Evolutionary conservation across 2,888 invertebrate genomes (phyloP).

Genomic region (Thymelicus acteon): DNA sequence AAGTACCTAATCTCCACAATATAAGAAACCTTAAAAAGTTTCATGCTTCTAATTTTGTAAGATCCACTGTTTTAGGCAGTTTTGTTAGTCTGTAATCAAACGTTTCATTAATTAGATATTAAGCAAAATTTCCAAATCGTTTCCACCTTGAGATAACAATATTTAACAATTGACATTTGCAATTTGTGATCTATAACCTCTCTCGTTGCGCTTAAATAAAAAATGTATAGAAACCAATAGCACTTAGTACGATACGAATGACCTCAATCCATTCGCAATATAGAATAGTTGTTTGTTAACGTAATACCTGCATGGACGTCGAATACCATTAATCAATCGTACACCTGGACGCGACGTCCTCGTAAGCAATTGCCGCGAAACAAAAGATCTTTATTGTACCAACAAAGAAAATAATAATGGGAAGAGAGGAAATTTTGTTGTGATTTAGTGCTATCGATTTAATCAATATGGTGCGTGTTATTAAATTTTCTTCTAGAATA

Average conservation of each 20-base stretch:
- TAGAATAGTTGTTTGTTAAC: not conserved
- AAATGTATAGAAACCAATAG: not conserved
- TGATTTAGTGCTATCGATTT: too few species aligned
- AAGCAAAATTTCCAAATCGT: not conserved
- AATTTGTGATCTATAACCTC: too few species aligned
- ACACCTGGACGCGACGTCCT: constrained; percentile 14
- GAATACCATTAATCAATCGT: constrained; percentile 16
- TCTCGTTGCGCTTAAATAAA: not conserved
- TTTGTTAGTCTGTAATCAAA: too few species aligned
- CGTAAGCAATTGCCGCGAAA: constrained; percentile 14
- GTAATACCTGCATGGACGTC: not conserved
- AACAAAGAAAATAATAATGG: not conserved
- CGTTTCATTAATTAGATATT: too few species aligned
- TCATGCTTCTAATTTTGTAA: too few species aligned
- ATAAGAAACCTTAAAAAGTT: too few species aligned
- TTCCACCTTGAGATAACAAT: not conserved
- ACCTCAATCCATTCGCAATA: constrained; percentile 5
- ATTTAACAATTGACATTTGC: too few species aligned
- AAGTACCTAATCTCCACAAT: too few species aligned
- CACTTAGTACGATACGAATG: not conserved
- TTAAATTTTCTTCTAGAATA: too few species aligned
- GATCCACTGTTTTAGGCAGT: too few species aligned
- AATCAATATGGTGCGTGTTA: too few species aligned
- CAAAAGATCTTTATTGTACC: not conserved
- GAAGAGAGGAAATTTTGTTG: too few species aligned